These are phyloP conservation scores for Tetramorium alpestre DNA, from an alignment of 1,140 invertebrate genomes.

Conservation along the genomic window DNA sequence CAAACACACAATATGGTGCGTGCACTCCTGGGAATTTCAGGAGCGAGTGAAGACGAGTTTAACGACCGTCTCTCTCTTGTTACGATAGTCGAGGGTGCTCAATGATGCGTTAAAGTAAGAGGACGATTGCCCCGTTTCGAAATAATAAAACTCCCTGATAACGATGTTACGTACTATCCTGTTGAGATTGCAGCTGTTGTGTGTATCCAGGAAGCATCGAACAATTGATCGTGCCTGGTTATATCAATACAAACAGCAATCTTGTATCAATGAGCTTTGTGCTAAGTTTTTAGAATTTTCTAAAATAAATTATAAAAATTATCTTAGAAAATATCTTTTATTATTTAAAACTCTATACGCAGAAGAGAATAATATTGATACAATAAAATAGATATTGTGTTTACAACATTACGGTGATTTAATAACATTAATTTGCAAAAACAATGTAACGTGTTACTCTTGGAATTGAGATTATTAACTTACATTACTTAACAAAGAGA, in stretches of 20 bases:
- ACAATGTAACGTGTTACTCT: neutral
- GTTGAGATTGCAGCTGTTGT: slow-evolving; percentile 39
- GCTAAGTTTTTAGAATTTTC: neutral
- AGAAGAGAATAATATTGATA: neutral
- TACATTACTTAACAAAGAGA: neutral
- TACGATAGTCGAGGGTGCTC: slow-evolving; percentile 23
- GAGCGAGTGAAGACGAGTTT: slow-evolving; percentile 45
- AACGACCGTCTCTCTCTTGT: slow-evolving; percentile 63
- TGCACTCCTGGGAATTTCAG: slow-evolving; percentile 25
- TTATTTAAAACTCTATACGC: neutral
- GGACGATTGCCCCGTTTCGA: slow-evolving; percentile 16
- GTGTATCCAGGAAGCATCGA: neutral
- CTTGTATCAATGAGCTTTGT: neutral
- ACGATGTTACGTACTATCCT: slow-evolving; percentile 11
- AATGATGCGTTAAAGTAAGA: slow-evolving; percentile 69
- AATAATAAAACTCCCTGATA: slow-evolving; percentile 53
- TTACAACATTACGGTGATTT: neutral
- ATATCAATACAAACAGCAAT: neutral
- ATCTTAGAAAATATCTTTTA: neutral
- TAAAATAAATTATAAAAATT: neutral
- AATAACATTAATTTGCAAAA: neutral
- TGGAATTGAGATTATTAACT: slow-evolving; percentile 2
- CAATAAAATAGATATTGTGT: neutral
- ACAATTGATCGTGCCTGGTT: slow-evolving; percentile 16
- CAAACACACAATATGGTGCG: slow-evolving; percentile 6